Conservation (phyloP, 2,888 invertebrate species). For the Hecatera dysodea region DNA sequence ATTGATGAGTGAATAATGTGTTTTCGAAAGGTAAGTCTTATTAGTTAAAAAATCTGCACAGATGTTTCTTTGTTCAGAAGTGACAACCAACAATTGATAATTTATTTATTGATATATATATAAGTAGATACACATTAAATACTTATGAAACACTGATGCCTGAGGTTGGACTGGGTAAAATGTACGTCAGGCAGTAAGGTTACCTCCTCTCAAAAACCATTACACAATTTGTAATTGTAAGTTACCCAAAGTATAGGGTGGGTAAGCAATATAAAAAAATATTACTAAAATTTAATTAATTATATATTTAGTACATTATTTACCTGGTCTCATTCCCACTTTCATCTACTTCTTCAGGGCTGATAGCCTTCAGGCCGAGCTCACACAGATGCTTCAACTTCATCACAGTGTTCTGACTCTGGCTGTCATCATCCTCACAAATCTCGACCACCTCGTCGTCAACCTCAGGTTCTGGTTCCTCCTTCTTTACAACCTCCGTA, state of each 20-base stretch:
- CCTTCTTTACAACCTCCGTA: constrained; percentile 63
- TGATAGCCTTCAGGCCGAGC: constrained; percentile 88
- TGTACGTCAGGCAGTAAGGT: too few species aligned
- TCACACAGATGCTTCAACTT: constrained; percentile 91
- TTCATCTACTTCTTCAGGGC: constrained; percentile 79
- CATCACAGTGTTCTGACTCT: constrained; percentile 88
- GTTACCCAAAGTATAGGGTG: too few species aligned
- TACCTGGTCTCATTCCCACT: constrained; percentile 65
- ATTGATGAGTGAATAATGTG: not conserved
- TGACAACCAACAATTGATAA: too few species aligned
- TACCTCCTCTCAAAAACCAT: too few species aligned
- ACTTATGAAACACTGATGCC: too few species aligned
- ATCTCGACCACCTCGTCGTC: constrained; percentile 69
- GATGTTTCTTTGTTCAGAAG: not conserved
- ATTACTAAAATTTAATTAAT: not conserved
- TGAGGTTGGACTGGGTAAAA: too few species aligned
- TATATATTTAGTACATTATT: not conserved
- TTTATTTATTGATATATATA: too few species aligned
- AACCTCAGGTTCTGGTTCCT: constrained; percentile 55
- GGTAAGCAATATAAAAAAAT: too few species aligned
- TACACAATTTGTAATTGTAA: too few species aligned
- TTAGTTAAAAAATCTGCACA: not conserved
- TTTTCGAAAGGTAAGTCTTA: not conserved
- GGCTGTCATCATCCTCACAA: constrained; percentile 68
- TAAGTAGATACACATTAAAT: too few species aligned